phyloP scores from a whole-genome alignment of 2,113 vertebrate species.

The Ictidomys tridecemlineatus region DNA sequence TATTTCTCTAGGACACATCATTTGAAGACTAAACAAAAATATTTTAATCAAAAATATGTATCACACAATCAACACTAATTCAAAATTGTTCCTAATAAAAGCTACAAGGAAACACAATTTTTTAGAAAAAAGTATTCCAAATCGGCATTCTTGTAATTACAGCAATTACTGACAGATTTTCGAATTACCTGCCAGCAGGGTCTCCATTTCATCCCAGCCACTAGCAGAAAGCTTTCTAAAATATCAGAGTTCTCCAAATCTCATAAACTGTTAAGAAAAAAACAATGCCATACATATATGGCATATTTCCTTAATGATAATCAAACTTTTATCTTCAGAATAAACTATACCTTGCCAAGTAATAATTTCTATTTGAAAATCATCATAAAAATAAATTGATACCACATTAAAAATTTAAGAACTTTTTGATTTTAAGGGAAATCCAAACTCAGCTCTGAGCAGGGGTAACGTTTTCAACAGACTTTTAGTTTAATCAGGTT shows the following conservation, averaged over 20 bases:
- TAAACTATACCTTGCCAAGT: slow-evolving; percentile 34
- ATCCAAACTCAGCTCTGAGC: not conserved
- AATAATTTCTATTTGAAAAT: not conserved
- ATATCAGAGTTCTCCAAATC: not conserved
- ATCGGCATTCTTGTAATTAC: not conserved
- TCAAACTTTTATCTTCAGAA: slow-evolving; percentile 22
- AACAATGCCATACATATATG: not conserved
- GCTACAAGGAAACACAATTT: not conserved
- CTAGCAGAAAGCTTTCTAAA: slow-evolving; percentile 1
- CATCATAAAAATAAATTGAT: not conserved
- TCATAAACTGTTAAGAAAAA: not conserved
- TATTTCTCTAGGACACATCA: not conserved
- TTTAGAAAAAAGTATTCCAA: not conserved
- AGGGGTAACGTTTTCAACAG: not conserved
- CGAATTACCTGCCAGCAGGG: not conserved
- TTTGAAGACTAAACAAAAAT: not conserved
- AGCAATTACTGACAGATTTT: not conserved
- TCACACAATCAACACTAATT: not conserved
- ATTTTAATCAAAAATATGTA: not conserved
- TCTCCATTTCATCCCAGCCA: not conserved
- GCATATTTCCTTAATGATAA: not conserved
- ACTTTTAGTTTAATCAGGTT: not conserved
- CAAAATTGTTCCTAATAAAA: not conserved
- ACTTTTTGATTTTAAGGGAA: not conserved
- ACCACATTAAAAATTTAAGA: not conserved